These are phyloP conservation scores for Scaptomyza graminum DNA, from an alignment of 1,140 invertebrate genomes.

Conservation along the genomic window DNA sequence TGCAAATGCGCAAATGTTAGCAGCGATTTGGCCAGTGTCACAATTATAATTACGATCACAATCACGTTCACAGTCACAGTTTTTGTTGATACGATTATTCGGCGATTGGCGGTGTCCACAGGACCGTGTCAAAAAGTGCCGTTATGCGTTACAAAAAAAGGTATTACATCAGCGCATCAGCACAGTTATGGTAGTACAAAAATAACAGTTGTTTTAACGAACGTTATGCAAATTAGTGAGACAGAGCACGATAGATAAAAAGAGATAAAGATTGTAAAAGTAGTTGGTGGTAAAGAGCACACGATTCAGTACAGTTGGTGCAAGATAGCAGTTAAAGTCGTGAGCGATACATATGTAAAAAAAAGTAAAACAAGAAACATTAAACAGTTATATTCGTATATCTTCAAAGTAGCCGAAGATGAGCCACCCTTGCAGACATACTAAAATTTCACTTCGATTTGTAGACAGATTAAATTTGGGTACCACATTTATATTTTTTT, in stretches of 20 bases:
- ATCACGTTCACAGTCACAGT: conserved; percentile 43
- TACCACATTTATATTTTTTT: no score
- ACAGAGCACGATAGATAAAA: conserved; percentile 28
- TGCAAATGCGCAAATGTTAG: conserved; percentile 43
- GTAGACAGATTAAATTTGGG: no score
- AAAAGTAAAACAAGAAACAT: conserved; percentile 35
- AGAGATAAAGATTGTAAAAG: conserved; percentile 16
- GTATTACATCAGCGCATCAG: conserved; percentile 31
- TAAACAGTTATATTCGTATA: conserved; percentile 12
- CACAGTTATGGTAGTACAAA: conserved; percentile 30
- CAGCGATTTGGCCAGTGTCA: conserved; percentile 21
- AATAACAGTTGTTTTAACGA: conserved; percentile 26
- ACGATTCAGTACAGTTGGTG: conserved; percentile 53
- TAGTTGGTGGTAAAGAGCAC: conserved; percentile 54
- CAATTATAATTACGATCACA: conserved; percentile 23
- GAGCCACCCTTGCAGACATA: neutral
- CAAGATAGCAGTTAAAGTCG: conserved; percentile 54
- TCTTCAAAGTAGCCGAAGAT: neutral
- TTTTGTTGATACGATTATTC: conserved; percentile 8
- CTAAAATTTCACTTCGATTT: neutral
- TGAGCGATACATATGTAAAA: conserved; percentile 51
- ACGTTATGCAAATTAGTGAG: conserved; percentile 55
- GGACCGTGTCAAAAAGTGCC: conserved; percentile 27
- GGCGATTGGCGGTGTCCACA: conserved; percentile 32
- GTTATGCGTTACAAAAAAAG: conserved; percentile 28